Evolutionary conservation across 1,140 invertebrate genomes (phyloP).

Genomic region (Galleria mellonella): DNA sequence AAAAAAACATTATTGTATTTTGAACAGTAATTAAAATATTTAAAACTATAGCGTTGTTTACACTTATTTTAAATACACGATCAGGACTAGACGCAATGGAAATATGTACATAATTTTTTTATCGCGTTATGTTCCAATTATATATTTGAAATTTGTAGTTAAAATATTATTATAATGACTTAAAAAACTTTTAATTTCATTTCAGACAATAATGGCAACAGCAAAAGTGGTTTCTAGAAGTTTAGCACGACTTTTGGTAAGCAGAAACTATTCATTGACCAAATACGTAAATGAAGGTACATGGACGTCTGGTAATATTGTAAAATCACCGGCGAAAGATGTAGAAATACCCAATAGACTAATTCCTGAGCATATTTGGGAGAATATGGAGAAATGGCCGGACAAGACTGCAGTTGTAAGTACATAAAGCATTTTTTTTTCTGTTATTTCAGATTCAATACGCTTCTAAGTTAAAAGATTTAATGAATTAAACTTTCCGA

Average conservation of each 20-base stretch:
- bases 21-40: too few species aligned
- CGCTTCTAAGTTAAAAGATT: too few species aligned
- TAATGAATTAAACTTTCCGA: too few species aligned
- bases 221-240: conserved; percentile 1
- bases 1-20: too few species aligned
- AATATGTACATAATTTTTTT: too few species aligned
- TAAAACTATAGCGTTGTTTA: too few species aligned
- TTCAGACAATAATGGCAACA: neutral
- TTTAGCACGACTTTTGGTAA: neutral
- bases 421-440: conserved; percentile 17
- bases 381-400: conserved; percentile 71
- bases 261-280: neutral
- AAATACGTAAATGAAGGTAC: conserved; percentile 4
- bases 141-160: too few species aligned
- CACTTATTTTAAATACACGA: too few species aligned
- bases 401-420: conserved; percentile 77
- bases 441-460: too few species aligned
- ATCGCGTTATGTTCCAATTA: too few species aligned
- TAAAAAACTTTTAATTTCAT: neutral
- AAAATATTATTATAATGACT: too few species aligned
- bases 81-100: too few species aligned
- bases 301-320: conserved; percentile 28
- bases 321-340: conserved; percentile 54
- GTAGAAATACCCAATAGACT: conserved; percentile 62
- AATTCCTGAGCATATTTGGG: conserved; percentile 77